A percentile compares a stretch with the other conserved stretches of the same genome.
Evolutionary conservation across 2,113 vertebrate species (phyloP).

Genomic region (Ifrita kowaldi): DNA sequence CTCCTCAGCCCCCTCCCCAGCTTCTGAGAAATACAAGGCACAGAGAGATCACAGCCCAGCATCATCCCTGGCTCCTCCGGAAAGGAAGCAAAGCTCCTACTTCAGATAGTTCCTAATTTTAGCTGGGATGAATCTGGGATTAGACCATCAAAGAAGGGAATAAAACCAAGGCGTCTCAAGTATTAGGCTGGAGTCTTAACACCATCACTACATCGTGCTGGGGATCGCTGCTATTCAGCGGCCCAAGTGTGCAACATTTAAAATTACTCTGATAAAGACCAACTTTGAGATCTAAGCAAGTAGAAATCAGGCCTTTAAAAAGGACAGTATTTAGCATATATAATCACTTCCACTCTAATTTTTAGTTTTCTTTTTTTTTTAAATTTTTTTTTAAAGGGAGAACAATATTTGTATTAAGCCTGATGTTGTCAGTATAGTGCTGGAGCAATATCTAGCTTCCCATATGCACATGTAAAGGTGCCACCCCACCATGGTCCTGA

Average conservation of each 20-base stretch:
- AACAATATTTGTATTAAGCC: neutral
- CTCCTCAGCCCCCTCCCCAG: neutral
- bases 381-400: neutral
- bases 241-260: neutral
- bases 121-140: constrained; percentile 46
- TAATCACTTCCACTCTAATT: neutral
- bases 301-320: neutral
- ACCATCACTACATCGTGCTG: neutral
- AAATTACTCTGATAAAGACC: neutral
- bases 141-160: constrained; percentile 17
- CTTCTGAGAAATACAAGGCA: neutral
- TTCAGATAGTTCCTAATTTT: constrained; percentile 49
- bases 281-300: neutral
- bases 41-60: neutral
- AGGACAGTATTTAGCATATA: neutral
- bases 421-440: neutral
- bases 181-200: neutral
- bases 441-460: neutral
- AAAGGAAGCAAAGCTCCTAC: neutral
- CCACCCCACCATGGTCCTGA: neutral
- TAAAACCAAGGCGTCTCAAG: neutral
- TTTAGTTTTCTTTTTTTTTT: neutral
- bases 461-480: fast-evolving
- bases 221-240: neutral
- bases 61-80: neutral